Evolutionary conservation across 2,888 invertebrate genomes (phyloP).

Genomic region (Petrolisthes cinctipes): DNA sequence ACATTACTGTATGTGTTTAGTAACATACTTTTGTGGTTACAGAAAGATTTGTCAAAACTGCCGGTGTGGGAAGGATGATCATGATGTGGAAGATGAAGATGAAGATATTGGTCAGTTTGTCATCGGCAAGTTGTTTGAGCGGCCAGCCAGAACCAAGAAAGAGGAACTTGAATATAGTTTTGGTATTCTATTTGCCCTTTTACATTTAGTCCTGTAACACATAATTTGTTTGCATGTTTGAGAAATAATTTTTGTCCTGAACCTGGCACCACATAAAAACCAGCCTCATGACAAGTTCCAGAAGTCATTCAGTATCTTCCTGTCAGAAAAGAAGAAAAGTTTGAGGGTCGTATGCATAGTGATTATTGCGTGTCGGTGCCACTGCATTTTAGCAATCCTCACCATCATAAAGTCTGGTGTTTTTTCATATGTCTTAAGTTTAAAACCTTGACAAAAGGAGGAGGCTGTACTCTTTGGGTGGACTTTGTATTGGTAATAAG

Average conservation of each 20-base stretch:
- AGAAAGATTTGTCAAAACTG: conserved; percentile 65
- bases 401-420: too few species aligned
- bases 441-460: too few species aligned
- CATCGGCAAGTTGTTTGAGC: conserved; percentile 65
- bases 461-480: too few species aligned
- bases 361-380: too few species aligned
- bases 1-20: background rate
- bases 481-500: too few species aligned
- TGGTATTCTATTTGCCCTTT: conserved; percentile 29
- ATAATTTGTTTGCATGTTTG: background rate
- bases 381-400: too few species aligned
- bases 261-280: too few species aligned
- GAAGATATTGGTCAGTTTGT: conserved; percentile 62
- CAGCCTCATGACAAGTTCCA: too few species aligned
- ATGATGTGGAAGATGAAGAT: conserved; percentile 63
- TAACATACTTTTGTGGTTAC: background rate
- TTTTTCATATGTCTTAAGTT: too few species aligned
- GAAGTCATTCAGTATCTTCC: too few species aligned
- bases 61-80: conserved; percentile 64
- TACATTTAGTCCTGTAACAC: background rate
- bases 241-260: background rate
- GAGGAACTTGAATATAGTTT: conserved; percentile 55
- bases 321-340: too few species aligned
- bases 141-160: conserved; percentile 59
- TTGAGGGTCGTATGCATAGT: too few species aligned